Conservation (phyloP, 2,113 vertebrate genomes). For the Thalassarche chlororhynchos region DNA sequence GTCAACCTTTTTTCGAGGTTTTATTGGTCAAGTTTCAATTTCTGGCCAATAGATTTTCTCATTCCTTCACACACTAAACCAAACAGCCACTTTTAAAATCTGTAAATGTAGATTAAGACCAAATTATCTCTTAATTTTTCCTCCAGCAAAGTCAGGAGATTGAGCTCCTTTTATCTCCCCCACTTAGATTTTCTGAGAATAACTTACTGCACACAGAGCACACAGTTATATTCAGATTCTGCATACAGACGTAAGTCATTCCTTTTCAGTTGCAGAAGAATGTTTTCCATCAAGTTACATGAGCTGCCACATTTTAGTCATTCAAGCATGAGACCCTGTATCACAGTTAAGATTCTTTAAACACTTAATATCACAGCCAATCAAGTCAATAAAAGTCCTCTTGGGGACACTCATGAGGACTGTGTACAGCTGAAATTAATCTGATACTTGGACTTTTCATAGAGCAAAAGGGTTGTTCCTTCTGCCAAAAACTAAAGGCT, state of each 20-base stretch:
- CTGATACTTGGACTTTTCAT: not conserved
- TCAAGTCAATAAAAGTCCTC: not conserved
- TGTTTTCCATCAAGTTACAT: not conserved
- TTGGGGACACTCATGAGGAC: not conserved
- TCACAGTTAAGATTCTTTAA: not conserved
- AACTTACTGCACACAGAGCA: not conserved
- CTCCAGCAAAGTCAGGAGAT: not conserved
- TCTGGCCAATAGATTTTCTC: not conserved
- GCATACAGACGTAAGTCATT: not conserved
- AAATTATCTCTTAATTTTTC: not conserved
- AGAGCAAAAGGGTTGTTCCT: not conserved
- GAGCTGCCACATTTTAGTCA: not conserved
- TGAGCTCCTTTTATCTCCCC: not conserved
- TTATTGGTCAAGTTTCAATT: not conserved
- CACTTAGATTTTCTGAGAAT: not conserved
- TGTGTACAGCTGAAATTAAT: not conserved
- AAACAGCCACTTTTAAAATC: not conserved
- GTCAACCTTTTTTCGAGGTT: not conserved
- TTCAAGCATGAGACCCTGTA: not conserved
- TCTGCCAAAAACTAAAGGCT: constrained; percentile 4
- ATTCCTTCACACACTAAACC: not conserved
- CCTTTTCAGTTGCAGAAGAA: not conserved
- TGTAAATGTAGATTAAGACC: not conserved
- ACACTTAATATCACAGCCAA: not conserved
- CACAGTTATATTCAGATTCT: not conserved